phyloP scores from a whole-genome alignment of 2,113 vertebrate species.

The Crotalus horridus region DNA sequence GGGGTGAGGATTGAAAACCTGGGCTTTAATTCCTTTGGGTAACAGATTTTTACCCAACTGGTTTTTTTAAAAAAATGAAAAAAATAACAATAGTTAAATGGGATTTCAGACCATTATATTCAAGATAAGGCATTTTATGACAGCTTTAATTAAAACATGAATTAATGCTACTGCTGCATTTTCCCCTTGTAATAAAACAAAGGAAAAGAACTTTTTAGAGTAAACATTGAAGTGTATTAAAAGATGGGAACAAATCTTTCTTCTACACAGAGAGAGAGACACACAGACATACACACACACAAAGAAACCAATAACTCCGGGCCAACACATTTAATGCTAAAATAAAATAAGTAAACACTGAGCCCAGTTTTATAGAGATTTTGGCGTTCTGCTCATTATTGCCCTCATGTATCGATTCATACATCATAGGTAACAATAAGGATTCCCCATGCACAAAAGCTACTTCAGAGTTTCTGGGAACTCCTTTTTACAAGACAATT shows the following conservation, averaged over 20 bases:
- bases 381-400: conserved; percentile 22
- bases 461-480: conserved; percentile 41
- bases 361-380: conserved; percentile 36
- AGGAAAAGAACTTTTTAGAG: conserved; percentile 61
- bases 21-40: conserved; percentile 63
- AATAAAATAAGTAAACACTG: conserved; percentile 33
- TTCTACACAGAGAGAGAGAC: neutral
- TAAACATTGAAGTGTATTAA: conserved; percentile 64
- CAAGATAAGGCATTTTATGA: conserved; percentile 67
- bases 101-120: conserved; percentile 67
- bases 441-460: conserved; percentile 41
- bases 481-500: conserved; percentile 60
- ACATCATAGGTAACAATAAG: neutral
- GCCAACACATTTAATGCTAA: conserved; percentile 60
- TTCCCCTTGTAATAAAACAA: conserved; percentile 62
- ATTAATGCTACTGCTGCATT: conserved; percentile 62
- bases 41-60: conserved; percentile 66
- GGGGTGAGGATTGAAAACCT: conserved; percentile 66
- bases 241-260: conserved; percentile 60
- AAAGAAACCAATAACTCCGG: conserved; percentile 38
- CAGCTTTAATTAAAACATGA: conserved; percentile 67
- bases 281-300: neutral
- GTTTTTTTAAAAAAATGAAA: conserved; percentile 33
- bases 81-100: conserved; percentile 20
- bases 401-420: neutral